These are phyloP conservation scores for Caenorhabditis drosophilae DNA, from an alignment of 2,888 invertebrate species.

Conservation along the genomic window DNA sequence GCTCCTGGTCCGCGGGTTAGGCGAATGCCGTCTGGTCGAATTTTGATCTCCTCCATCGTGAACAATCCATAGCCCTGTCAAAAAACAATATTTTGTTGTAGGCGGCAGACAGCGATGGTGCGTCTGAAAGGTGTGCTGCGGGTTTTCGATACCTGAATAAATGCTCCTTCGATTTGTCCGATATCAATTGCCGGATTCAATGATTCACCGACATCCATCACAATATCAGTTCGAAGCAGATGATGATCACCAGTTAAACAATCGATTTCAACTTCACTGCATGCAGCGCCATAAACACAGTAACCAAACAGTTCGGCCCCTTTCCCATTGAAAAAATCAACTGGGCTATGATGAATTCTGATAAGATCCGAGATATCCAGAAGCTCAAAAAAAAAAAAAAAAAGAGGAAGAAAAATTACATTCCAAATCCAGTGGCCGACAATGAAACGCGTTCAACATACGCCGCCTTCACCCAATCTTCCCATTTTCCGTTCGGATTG, in stretches of 20 bases:
- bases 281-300: constrained; percentile 84
- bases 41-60: constrained; percentile 86
- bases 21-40: constrained; percentile 74
- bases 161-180: constrained; percentile 93
- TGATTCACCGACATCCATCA: constrained; percentile 94
- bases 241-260: constrained; percentile 91
- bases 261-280: constrained; percentile 89
- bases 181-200: constrained; percentile 95
- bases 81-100: constrained; percentile 65
- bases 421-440: constrained; percentile 83
- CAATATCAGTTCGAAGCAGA: constrained; percentile 86
- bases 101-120: background rate
- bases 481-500: constrained; percentile 83
- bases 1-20: constrained; percentile 86
- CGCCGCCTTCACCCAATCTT: constrained; percentile 82
- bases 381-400: background rate
- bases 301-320: constrained; percentile 82
- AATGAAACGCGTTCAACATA: constrained; percentile 81
- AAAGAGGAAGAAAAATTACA: constrained; percentile 54
- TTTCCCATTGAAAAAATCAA: constrained; percentile 71
- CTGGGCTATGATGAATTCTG: constrained; percentile 58
- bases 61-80: constrained; percentile 92
- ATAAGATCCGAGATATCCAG: constrained; percentile 1
- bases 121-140: too few species aligned
- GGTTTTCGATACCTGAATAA: too few species aligned